Evolutionary conservation across 2,797 vertebrate genomes (phyloP), one percentile per base, ranked within the genome.

Genomic region (Propithecus perrieri): DNA sequence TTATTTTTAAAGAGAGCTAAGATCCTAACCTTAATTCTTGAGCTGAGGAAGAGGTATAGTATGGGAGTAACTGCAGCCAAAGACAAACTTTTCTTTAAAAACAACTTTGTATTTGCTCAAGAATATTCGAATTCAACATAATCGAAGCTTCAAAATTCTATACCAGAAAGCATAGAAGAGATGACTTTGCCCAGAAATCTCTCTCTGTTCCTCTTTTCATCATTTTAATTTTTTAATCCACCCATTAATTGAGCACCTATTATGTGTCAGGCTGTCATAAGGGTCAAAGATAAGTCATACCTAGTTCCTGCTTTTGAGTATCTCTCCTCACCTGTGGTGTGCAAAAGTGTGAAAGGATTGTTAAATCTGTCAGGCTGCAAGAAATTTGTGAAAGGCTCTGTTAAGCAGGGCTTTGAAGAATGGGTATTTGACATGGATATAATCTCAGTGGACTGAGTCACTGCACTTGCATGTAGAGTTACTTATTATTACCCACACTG

Each of bases 1-100:
- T 89, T 50, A 76, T 46, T 94, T 95, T 72, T 38, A 71, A 85
- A 81, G 35, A 63, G 33, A 91, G n/a, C 48, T 95, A 67, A 53
- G 48, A n/a, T 59, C 71, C n/a, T 24, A 71, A 35, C 35, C 18
- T 88, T 87, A 69, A 79, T 91, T 85, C 46, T 75, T 78, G 33
- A 50, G 35, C 81, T 61, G 22, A 71, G 50, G 8, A 33, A 92
- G 17, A 92, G 35, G 50, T 33, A 46, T 12, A 35, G 43, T 35
- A 35, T 18, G 28, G 43, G 4, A 67, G 5, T n/a, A 24, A 14
- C n/a, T 86, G 24, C 3, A 89, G n/a, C 46, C 26, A 90, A 92
- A 13, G 17, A 43, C 18, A 50, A 89, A 61, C 14, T 95, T 93
- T 83, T 75, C 24, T 81, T 75, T 63, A 55, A 86, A 89, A 86